Conservation (phyloP, 2,113 vertebrate genomes). For the Mobula hypostoma region DNA sequence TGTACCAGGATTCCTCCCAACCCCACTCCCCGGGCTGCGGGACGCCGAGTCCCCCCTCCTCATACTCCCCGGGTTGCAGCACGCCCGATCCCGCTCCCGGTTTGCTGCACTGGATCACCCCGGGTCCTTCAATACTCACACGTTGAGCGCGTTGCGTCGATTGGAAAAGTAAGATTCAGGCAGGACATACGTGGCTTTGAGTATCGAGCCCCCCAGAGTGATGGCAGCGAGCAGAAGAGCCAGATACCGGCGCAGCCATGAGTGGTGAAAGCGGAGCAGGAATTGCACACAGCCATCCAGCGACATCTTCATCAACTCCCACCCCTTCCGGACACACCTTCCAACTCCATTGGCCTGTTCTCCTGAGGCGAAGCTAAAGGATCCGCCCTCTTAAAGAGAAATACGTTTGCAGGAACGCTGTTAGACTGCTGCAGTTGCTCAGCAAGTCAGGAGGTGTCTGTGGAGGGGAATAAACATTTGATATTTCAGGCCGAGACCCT, state of each 20-base stretch:
- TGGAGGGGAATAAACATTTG: too few relatives aligned
- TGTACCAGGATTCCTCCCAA: too few relatives aligned
- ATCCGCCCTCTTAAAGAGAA: not conserved
- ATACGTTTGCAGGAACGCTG: too few relatives aligned
- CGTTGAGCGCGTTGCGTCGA: constrained; percentile 74
- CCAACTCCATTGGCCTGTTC: not conserved
- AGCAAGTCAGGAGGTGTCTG: too few relatives aligned
- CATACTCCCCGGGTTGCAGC: too few relatives aligned
- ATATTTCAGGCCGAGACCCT: too few relatives aligned
- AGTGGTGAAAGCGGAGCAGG: constrained; percentile 39
- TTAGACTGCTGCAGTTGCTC: too few relatives aligned
- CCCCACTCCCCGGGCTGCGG: too few relatives aligned
- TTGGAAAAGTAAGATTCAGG: constrained; percentile 72
- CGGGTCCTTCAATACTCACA: constrained; percentile 62
- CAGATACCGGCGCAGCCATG: constrained; percentile 49
- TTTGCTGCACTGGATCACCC: too few relatives aligned
- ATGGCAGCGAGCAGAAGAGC: constrained; percentile 57
- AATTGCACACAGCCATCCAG: constrained; percentile 41
- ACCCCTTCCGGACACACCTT: not conserved
- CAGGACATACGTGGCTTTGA: constrained; percentile 66
- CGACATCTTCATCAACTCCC: not conserved
- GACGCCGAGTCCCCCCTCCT: too few relatives aligned
- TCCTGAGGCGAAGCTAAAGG: not conserved
- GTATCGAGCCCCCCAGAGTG: constrained; percentile 60
- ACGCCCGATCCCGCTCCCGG: too few relatives aligned